Evolutionary conservation across 2,888 invertebrate genomes (phyloP).

Genomic region (Netelia virgata): DNA sequence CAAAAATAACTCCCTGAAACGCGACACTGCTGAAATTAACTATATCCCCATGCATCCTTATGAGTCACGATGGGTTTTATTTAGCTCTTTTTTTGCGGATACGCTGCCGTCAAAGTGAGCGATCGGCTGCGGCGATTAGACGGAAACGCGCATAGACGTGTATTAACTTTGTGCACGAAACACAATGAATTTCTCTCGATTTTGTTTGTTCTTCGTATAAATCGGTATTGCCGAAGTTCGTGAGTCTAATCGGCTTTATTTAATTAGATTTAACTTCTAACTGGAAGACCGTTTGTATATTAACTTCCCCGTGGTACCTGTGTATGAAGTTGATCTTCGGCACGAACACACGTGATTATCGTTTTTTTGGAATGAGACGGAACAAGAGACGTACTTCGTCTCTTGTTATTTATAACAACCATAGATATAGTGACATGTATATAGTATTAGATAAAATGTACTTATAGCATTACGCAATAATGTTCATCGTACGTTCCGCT

Average conservation of each 20-base stretch:
- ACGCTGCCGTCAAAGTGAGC: conserved; percentile 15
- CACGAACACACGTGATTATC: neutral
- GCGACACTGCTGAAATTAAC: conserved; percentile 27
- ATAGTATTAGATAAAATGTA: conserved; percentile 66
- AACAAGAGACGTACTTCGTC: conserved; percentile 20
- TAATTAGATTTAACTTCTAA: conserved; percentile 13
- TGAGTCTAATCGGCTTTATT: neutral
- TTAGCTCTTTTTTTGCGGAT: conserved; percentile 21
- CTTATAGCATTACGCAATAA: conserved; percentile 64
- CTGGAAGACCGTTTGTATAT: conserved; percentile 19
- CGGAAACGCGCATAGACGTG: neutral
- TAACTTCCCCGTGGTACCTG: conserved; percentile 19
- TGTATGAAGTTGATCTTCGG: conserved; percentile 20
- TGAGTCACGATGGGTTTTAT: conserved; percentile 22
- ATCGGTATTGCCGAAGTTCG: neutral
- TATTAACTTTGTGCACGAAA: neutral
- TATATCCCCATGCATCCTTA: neutral
- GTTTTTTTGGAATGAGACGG: neutral
- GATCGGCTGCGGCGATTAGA: neutral
- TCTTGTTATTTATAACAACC: conserved; percentile 49
- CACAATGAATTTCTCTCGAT: conserved; percentile 8
- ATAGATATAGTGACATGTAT: conserved; percentile 61
- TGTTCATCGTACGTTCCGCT: conserved; percentile 49
- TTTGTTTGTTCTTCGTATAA: conserved; percentile 19
- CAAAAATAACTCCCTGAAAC: conserved; percentile 58